A percentile compares a stretch with the other conserved stretches of the same genome.
These are phyloP conservation scores for Trachelus iudaicus DNA, from an alignment of 2,888 invertebrate species.

Conservation along the genomic window DNA sequence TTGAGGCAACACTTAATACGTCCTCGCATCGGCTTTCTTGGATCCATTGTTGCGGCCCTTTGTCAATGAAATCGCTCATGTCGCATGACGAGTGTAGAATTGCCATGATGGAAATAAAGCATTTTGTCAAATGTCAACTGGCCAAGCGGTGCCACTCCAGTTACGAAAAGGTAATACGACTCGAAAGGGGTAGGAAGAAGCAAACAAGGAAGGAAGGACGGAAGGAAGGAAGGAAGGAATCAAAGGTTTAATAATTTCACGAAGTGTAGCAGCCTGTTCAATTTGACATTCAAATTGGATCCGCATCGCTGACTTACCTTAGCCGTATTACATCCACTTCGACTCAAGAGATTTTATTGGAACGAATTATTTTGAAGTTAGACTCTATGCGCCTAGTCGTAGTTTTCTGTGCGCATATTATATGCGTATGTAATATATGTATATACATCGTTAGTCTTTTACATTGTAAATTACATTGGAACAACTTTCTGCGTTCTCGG, in stretches of 20 bases:
- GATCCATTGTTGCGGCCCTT: conserved; percentile 14
- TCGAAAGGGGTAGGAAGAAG: not conserved
- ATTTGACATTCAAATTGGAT: not conserved
- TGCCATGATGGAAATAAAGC: conserved; percentile 33
- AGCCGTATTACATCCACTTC: not conserved
- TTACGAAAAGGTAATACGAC: conserved; percentile 44
- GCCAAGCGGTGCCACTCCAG: conserved; percentile 32
- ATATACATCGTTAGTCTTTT: not conserved
- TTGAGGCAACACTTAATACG: conserved; percentile 32
- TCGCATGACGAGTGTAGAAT: conserved; percentile 36
- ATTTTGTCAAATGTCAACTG: conserved; percentile 44
- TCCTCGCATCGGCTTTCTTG: conserved; percentile 20
- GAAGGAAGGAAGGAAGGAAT: not conserved
- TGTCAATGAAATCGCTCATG: conserved; percentile 20
- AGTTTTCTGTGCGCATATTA: not conserved
- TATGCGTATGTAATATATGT: not conserved
- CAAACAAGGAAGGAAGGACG: not conserved
- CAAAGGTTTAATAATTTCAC: conserved; percentile 3
- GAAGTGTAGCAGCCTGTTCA: not conserved
- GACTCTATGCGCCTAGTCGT: no score
- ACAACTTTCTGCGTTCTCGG: not conserved
- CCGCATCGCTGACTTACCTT: not conserved
- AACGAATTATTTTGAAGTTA: no score
- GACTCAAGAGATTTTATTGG: not conserved
- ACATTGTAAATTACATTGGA: not conserved